Evolutionary conservation across 2,113 vertebrate species (phyloP).

Genomic region (Nibea coibor): DNA sequence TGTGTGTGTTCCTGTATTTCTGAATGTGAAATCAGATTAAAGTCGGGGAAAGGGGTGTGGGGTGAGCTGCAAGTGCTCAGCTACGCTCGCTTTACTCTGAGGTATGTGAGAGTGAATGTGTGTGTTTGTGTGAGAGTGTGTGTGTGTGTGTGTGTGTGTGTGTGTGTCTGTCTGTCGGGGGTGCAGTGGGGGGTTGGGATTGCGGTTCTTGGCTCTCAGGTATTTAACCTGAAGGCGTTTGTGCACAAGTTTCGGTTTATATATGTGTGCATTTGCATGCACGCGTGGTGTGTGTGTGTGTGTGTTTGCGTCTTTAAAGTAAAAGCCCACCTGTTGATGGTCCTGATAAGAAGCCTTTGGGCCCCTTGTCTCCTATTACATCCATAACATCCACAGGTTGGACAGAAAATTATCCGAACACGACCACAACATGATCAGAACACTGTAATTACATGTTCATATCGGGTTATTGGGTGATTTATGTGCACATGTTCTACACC

Average conservation of each 20-base stretch:
- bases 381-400: conserved; percentile 53
- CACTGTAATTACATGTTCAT: conserved; percentile 38
- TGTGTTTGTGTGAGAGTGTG: too few species aligned
- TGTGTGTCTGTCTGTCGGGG: conserved; percentile 23
- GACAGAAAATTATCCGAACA: conserved; percentile 46
- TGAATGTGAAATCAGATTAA: conserved; percentile 72
- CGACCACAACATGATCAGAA: conserved; percentile 45
- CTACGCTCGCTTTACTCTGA: conserved; percentile 66
- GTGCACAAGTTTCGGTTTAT: conserved; percentile 39
- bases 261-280: conserved; percentile 28
- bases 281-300: conserved; percentile 18
- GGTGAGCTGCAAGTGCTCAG: conserved; percentile 58
- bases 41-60: conserved; percentile 28
- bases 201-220: conserved; percentile 59
- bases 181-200: conserved; percentile 1
- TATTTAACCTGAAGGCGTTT: conserved; percentile 67
- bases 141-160: too few species aligned
- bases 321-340: conserved; percentile 73
- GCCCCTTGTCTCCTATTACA: conserved; percentile 54
- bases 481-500: conserved; percentile 8
- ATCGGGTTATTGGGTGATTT: conserved; percentile 52
- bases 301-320: conserved; percentile 47
- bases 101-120: conserved; percentile 60
- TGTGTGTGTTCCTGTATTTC: conserved; percentile 53
- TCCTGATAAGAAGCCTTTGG: conserved; percentile 65